Conservation (phyloP, 2,797 vertebrate genomes). For the Remorina albescens region DNA sequence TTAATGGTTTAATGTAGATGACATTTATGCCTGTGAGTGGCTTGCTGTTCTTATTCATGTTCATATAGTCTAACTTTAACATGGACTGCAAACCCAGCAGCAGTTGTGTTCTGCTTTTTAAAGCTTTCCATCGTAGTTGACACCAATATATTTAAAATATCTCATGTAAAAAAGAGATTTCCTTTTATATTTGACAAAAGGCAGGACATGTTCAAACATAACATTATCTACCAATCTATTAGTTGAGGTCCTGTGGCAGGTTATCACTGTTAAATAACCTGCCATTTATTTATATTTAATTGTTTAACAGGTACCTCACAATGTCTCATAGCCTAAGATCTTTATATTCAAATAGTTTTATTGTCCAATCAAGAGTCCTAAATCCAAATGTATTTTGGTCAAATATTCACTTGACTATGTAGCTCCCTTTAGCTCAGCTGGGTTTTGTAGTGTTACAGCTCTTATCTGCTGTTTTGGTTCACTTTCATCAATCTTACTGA, state of each 20-base stretch:
- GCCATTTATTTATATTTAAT: background rate
- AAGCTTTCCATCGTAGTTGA: background rate
- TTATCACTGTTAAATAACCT: background rate
- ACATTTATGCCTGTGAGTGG: background rate
- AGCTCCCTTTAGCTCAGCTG: background rate
- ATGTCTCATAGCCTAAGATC: background rate
- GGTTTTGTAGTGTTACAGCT: background rate
- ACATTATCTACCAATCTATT: background rate
- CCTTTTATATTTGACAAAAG: background rate
- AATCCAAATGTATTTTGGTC: background rate
- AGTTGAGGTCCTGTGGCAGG: background rate
- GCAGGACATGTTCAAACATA: background rate
- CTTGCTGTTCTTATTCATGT: constrained; percentile 1
- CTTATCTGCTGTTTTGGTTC: background rate
- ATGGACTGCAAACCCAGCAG: background rate
- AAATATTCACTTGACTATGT: too few relatives aligned
- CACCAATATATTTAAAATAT: background rate
- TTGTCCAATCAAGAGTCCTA: too few relatives aligned
- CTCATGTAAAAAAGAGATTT: background rate
- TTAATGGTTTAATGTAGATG: background rate
- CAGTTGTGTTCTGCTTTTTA: background rate
- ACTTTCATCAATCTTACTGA: background rate
- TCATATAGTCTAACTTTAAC: constrained; percentile 17
- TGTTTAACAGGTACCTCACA: background rate
- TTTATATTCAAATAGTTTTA: too few relatives aligned